Evolutionary conservation across 2,888 invertebrate genomes (phyloP).

Genomic region (Cosmopolites sordidus): DNA sequence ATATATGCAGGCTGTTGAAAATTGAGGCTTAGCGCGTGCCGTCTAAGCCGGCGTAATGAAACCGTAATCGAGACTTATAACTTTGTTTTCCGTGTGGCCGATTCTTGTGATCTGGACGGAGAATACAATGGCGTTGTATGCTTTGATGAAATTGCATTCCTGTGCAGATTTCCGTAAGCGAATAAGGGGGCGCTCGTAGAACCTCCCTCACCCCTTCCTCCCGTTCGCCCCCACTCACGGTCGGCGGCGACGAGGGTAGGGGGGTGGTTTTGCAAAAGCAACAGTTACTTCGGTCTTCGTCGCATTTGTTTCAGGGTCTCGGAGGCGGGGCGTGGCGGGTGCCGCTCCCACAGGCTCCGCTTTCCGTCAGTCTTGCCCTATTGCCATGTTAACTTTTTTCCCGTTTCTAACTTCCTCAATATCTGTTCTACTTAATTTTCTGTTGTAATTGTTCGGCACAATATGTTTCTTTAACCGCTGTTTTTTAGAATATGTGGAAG

Average conservation of each 20-base stretch:
- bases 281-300: slow-evolving; percentile 48
- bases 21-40: slow-evolving; percentile 29
- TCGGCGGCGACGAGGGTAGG: slow-evolving; percentile 22
- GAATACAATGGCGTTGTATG: slow-evolving; percentile 45
- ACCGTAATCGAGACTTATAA: slow-evolving; percentile 50
- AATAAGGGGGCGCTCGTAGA: slow-evolving; percentile 23
- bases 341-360: slow-evolving; percentile 45
- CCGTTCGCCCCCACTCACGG: neutral
- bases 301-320: slow-evolving; percentile 46
- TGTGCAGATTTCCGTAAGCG: slow-evolving; percentile 51
- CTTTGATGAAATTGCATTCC: slow-evolving; percentile 52
- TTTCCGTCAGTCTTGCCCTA: slow-evolving; percentile 30
- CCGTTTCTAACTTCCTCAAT: neutral
- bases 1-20: neutral
- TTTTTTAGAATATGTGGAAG: no score
- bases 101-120: slow-evolving; percentile 47
- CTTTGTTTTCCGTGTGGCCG: slow-evolving; percentile 50
- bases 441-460: neutral
- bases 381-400: slow-evolving; percentile 20
- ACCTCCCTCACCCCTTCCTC: neutral
- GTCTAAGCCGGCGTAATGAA: slow-evolving; percentile 44
- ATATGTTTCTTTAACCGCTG: no score
- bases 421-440: slow-evolving; percentile 7
- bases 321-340: slow-evolving; percentile 45
- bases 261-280: slow-evolving; percentile 44